Evolutionary conservation across 2,113 vertebrate species (phyloP).

Genomic region (Silurus meridionalis): DNA sequence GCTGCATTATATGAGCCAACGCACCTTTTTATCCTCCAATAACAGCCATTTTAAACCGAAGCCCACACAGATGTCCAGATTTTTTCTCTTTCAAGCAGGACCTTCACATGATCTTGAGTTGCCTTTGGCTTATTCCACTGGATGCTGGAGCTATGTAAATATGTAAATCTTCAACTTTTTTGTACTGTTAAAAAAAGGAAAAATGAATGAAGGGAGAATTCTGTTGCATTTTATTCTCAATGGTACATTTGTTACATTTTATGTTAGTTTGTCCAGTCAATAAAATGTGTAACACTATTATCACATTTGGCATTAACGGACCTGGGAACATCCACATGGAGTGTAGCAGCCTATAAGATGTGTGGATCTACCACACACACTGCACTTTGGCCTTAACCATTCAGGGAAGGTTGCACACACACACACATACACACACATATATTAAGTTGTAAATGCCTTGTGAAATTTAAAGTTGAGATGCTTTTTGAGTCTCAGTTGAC

Average conservation of each 20-base stretch:
- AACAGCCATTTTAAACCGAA: constrained; percentile 39
- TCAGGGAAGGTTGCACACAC: constrained; percentile 69
- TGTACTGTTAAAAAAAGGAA: constrained; percentile 20
- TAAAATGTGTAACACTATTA: constrained; percentile 35
- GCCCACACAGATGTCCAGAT: constrained; percentile 25
- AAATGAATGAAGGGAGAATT: neutral
- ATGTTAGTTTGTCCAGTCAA: constrained; percentile 4
- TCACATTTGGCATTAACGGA: constrained; percentile 59
- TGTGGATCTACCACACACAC: constrained; percentile 49
- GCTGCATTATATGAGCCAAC: constrained; percentile 40
- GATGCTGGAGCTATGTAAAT: constrained; percentile 53
- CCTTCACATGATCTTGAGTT: constrained; percentile 42
- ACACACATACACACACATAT: neutral
- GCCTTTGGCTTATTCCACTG: constrained; percentile 48
- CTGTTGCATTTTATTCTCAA: constrained; percentile 9
- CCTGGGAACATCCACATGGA: constrained; percentile 63
- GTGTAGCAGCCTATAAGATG: constrained; percentile 61
- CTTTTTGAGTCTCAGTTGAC: neutral
- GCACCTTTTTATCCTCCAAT: constrained; percentile 31
- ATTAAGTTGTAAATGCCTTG: constrained; percentile 18
- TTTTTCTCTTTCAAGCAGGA: constrained; percentile 31
- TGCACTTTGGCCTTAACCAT: constrained; percentile 77
- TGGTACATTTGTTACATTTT: constrained; percentile 27
- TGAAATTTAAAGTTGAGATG: neutral
- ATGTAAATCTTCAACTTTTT: constrained; percentile 12